phyloP scores from a whole-genome alignment of 2,113 vertebrate species.

The Macaca fascicularis region DNA sequence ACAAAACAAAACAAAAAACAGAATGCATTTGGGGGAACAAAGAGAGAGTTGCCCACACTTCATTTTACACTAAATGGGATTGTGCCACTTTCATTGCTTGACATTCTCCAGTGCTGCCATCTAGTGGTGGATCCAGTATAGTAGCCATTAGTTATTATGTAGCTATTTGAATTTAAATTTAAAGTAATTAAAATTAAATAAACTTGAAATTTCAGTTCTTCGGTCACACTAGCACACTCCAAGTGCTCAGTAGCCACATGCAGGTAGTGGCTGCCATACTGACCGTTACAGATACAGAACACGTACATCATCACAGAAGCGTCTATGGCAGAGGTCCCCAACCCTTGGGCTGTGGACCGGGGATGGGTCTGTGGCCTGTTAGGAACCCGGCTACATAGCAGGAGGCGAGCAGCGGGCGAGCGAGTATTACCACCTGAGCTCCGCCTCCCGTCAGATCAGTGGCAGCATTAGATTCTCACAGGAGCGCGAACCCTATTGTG shows the following conservation, averaged over 20 bases:
- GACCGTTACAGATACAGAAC: neutral
- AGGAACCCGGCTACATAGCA: too few relatives aligned
- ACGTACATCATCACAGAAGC: neutral
- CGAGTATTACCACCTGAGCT: too few relatives aligned
- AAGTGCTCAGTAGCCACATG: neutral
- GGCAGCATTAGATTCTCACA: too few relatives aligned
- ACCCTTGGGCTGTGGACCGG: too few relatives aligned
- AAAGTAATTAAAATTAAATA: neutral
- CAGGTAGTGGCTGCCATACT: neutral
- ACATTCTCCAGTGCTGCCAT: constrained; percentile 1
- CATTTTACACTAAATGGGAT: neutral
- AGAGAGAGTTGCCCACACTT: neutral
- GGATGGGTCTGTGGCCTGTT: too few relatives aligned
- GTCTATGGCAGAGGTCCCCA: neutral
- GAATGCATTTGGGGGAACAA: neutral
- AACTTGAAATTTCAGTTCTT: neutral
- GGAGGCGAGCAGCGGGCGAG: too few relatives aligned
- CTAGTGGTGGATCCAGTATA: neutral
- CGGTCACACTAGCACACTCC: neutral
- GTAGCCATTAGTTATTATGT: neutral
- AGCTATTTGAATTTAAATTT: neutral
- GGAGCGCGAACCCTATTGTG: too few relatives aligned
- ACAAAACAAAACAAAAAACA: too few relatives aligned
- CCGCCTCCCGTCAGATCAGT: too few relatives aligned
- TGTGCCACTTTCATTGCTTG: neutral